Conservation (phyloP, 2,888 invertebrate genomes). For the Formica aserva region DNA sequence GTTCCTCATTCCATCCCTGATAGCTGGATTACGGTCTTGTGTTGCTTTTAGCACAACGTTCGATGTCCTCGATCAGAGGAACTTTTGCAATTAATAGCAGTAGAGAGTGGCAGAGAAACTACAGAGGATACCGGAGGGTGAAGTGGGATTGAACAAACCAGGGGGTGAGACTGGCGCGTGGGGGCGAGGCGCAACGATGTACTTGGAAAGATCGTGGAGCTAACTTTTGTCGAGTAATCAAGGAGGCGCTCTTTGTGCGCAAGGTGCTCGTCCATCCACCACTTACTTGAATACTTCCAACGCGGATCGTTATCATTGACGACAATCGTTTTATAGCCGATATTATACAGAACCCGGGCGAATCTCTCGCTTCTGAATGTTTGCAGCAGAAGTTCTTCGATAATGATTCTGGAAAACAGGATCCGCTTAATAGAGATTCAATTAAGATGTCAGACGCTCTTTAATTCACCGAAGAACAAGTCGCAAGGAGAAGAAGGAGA, state of each 20-base stretch:
- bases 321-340: constrained; percentile 51
- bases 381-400: constrained; percentile 51
- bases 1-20: constrained; percentile 31
- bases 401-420: constrained; percentile 54
- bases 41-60: constrained; percentile 56
- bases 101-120: constrained; percentile 58
- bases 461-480: constrained; percentile 37
- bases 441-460: constrained; percentile 57
- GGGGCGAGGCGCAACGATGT: constrained; percentile 43
- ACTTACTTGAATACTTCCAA: constrained; percentile 56
- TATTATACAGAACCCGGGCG: constrained; percentile 52
- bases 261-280: constrained; percentile 62
- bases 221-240: constrained; percentile 70
- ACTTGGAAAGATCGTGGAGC: constrained; percentile 66
- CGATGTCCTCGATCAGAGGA: constrained; percentile 63
- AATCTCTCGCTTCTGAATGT: constrained; percentile 52
- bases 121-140: constrained; percentile 38
- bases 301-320: constrained; percentile 60
- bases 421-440: constrained; percentile 59
- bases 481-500: background rate
- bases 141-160: constrained; percentile 50
- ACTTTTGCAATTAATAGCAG: constrained; percentile 69
- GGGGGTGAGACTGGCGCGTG: constrained; percentile 16
- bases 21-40: constrained; percentile 54
- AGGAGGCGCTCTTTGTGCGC: constrained; percentile 66